phyloP scores from a whole-genome alignment of 2,797 vertebrate genomes.

The Danio choprae region DNA sequence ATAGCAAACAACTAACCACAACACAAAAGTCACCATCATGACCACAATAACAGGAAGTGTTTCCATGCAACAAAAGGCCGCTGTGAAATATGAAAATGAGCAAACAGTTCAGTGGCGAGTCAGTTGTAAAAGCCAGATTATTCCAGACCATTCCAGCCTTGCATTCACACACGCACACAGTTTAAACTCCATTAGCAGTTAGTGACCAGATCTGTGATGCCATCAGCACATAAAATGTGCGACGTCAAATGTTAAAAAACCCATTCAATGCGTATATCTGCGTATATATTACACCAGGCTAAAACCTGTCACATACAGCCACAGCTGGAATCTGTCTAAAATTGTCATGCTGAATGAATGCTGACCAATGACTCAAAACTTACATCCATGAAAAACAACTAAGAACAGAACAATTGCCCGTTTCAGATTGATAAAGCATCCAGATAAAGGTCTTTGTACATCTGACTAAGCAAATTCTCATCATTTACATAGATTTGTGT shows the following conservation, averaged over 20 bases:
- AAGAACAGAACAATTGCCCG: background rate
- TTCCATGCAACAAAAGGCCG: constrained; percentile 57
- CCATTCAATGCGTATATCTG: constrained; percentile 4
- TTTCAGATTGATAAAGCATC: constrained; percentile 15
- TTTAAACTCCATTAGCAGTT: constrained; percentile 30
- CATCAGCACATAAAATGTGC: constrained; percentile 29
- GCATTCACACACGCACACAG: constrained; percentile 29
- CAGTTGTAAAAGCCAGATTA: constrained; percentile 59
- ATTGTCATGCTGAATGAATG: constrained; percentile 1
- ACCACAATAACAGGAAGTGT: constrained; percentile 52
- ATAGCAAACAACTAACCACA: constrained; percentile 60
- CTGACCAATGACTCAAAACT: constrained; percentile 18
- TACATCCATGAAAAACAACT: constrained; percentile 2
- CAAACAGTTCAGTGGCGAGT: constrained; percentile 65
- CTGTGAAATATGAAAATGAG: constrained; percentile 64
- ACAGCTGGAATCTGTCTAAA: constrained; percentile 4
- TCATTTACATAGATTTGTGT: constrained; percentile 36
- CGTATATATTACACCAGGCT: constrained; percentile 13
- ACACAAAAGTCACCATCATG: constrained; percentile 27
- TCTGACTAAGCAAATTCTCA: constrained; percentile 36
- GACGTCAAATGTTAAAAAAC: constrained; percentile 2
- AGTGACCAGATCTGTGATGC: background rate
- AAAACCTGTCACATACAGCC: background rate
- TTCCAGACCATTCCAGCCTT: constrained; percentile 42
- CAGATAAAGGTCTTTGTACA: constrained; percentile 22